Percentiles rank a stretch among this genome's conserved stretches.
phyloP scores from a whole-genome alignment of 2,797 vertebrate genomes.

The Acanthurus lineatus region DNA sequence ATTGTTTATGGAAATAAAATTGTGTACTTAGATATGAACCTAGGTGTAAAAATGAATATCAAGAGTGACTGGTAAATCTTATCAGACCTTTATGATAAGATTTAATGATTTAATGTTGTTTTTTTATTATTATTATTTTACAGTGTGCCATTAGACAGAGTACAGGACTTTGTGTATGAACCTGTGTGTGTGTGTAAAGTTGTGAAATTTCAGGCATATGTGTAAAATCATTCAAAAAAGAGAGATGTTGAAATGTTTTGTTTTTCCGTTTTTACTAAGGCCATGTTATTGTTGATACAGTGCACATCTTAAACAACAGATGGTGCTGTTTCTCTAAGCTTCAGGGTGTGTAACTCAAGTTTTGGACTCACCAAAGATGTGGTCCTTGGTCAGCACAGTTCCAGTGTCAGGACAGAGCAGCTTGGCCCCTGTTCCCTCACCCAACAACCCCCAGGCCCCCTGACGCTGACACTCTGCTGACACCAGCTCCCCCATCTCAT shows the following conservation, averaged over 20 bases:
- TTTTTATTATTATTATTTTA: too few species aligned
- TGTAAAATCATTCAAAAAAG: background rate
- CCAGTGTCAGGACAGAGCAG: slow-evolving; percentile 85
- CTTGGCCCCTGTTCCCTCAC: slow-evolving; percentile 86
- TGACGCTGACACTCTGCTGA: slow-evolving; percentile 86
- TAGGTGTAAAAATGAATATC: background rate
- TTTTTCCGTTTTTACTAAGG: background rate
- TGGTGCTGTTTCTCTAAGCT: slow-evolving; percentile 44
- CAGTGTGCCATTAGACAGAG: background rate
- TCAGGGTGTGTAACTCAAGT: background rate
- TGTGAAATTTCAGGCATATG: too few species aligned
- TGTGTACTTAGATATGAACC: background rate
- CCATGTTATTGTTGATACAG: slow-evolving; percentile 31
- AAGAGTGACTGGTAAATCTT: background rate
- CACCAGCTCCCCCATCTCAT: slow-evolving; percentile 83
- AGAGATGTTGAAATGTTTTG: background rate
- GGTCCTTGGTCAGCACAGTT: slow-evolving; percentile 80
- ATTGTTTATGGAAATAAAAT: background rate
- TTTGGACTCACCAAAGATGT: slow-evolving; percentile 84
- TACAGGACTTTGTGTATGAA: background rate
- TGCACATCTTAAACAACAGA: slow-evolving; percentile 50
- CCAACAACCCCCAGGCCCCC: slow-evolving; percentile 88
- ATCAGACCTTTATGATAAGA: background rate
- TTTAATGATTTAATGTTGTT: too few species aligned
- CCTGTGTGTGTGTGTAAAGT: background rate